Evolutionary conservation across 2,797 vertebrate genomes (phyloP), one percentile per base, ranked within the genome.

Genomic region (Brotula barbata): DNA sequence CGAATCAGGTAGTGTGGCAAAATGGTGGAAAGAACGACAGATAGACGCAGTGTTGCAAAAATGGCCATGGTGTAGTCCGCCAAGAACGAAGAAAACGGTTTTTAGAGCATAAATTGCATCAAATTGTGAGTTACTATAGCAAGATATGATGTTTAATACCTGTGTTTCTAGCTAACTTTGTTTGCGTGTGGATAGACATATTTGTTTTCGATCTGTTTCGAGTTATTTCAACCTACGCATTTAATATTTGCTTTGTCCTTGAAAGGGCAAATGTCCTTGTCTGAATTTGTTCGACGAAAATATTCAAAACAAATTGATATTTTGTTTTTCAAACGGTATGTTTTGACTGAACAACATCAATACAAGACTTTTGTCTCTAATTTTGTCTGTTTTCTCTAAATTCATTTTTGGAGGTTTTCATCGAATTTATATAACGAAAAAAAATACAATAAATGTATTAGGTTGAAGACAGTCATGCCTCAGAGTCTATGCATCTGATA

Each of bases 181-280:
- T 62, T 68, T 12, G 51, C 55, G 54, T 73, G 42, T 66, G 49
- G 57, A 62, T 31, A 16, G 16, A 34, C 7, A 15, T 16, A 31
- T 82, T 83, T 73, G 58, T 76, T 63, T 37, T 71, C 46, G 73
- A 73, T 46, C 25, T 81, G 43, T 87, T 85, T 21, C 14, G 68
- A 79, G 62, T 80, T 83, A 82, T 87, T 85, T 77, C 66, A 78
- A 85, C 81, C 91, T 93, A 90, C 92, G 92, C 92, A 93, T 90
- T 93, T 90, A 88, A 92, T 90, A 91, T 87, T 41, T 85, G 84
- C 92, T 92, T 93, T 93, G 92, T 93, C 92, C 92, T 93, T 93
- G 92, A 90, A 81, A 88, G 89, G 89, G 77, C 90, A 90, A 86
- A 89, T 88, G 91, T 86, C 86, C 89, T 88, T 88, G 87, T 85